Conservation (phyloP, 2,113 vertebrate genomes). For the Ophthalmolycus amberensis region DNA sequence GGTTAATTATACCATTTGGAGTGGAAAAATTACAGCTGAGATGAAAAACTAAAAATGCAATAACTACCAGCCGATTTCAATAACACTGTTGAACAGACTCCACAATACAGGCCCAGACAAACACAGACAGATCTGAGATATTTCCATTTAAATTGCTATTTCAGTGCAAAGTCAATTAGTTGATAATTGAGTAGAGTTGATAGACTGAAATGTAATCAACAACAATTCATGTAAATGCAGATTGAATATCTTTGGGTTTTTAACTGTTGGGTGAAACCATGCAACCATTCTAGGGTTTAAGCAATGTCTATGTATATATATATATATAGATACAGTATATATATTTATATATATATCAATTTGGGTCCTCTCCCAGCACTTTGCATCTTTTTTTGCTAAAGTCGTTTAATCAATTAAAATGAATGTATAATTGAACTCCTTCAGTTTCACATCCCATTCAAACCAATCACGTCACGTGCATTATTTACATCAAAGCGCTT, state of each 20-base stretch:
- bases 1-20: neutral
- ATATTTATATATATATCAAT: too few species aligned
- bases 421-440: neutral
- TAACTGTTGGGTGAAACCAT: neutral
- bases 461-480: neutral
- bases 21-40: conserved; percentile 9
- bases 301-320: too few species aligned
- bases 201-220: neutral
- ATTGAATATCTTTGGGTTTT: neutral
- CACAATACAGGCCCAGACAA: neutral
- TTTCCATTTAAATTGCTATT: neutral
- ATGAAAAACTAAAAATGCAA: neutral
- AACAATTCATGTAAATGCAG: neutral
- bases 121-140: neutral
- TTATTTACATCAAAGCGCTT: conserved; percentile 9
- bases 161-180: neutral
- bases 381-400: too few species aligned
- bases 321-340: too few species aligned
- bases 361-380: too few species aligned
- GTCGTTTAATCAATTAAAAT: neutral
- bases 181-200: neutral
- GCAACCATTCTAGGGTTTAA: neutral
- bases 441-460: neutral
- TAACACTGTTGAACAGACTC: neutral
- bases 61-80: neutral